Conservation (phyloP, 2,888 invertebrate species). For the Rotaria macrura region DNA sequence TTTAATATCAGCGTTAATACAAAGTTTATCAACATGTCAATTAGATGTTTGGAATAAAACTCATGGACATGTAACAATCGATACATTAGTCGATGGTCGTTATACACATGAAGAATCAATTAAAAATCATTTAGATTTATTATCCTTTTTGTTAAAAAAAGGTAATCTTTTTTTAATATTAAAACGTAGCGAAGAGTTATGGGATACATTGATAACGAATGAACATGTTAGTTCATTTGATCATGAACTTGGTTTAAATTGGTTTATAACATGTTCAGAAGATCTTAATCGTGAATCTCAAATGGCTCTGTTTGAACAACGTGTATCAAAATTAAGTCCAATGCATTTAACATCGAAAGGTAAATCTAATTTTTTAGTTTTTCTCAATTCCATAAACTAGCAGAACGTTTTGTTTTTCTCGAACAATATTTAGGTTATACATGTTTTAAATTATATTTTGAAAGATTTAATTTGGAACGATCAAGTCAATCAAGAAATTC, state of each 20-base stretch:
- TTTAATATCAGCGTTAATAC: neutral
- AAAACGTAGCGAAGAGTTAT: conserved; percentile 51
- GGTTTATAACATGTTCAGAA: conserved; percentile 50
- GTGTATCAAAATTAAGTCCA: conserved; percentile 50
- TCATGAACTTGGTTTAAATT: conserved; percentile 51
- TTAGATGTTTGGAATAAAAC: conserved; percentile 26
- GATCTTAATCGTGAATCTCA: conserved; percentile 52
- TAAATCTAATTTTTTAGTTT: conserved; percentile 33
- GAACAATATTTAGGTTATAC: conserved; percentile 42
- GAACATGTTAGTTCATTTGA: conserved; percentile 50
- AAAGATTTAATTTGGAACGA: conserved; percentile 22
- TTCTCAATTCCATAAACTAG: neutral
- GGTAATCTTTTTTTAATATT: conserved; percentile 51
- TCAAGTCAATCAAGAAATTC: conserved; percentile 30
- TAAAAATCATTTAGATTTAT: conserved; percentile 50
- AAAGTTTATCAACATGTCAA: conserved; percentile 19
- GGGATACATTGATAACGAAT: conserved; percentile 50
- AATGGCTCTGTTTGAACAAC: conserved; percentile 50
- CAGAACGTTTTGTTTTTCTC: neutral
- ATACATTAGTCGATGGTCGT: conserved; percentile 48
- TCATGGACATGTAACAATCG: conserved; percentile 38
- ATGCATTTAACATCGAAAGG: conserved; percentile 48
- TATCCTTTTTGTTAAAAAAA: conserved; percentile 52
- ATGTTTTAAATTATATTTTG: conserved; percentile 49
- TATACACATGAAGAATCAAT: conserved; percentile 51